phyloP scores from a whole-genome alignment of 2,797 vertebrate species.

The Phyllotis vaccarum region DNA sequence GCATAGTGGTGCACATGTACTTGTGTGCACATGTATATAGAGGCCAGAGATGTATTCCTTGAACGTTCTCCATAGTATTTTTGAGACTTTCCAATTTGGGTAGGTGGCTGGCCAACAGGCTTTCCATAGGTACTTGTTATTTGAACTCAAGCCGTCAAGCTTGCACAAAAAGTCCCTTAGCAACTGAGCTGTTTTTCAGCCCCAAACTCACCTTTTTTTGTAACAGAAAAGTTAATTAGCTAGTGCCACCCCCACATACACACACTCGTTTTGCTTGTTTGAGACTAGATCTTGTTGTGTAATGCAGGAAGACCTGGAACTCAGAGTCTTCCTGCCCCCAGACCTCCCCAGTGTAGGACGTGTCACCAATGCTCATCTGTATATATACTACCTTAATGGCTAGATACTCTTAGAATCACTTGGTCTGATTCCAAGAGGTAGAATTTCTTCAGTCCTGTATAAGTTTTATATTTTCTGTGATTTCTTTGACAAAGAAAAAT shows the following conservation, averaged over 20 bases:
- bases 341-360: not conserved
- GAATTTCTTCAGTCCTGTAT: conserved; percentile 34
- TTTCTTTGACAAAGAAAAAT: not conserved
- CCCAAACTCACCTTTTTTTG: not conserved
- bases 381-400: not conserved
- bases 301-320: not conserved
- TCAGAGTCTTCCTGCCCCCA: not conserved
- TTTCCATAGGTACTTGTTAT: not conserved
- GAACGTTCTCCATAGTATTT: no score
- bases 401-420: not conserved
- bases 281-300: not conserved
- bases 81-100: not conserved
- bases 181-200: not conserved
- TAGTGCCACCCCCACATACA: no score
- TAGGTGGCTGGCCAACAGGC: no score
- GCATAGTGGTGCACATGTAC: not conserved
- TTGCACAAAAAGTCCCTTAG: not conserved
- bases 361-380: not conserved
- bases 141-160: not conserved
- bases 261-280: not conserved
- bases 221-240: not conserved
- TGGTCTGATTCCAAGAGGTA: not conserved
- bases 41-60: not conserved
- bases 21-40: not conserved
- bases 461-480: conserved; percentile 31